Evolutionary conservation across 1,140 invertebrate species (phyloP).

Genomic region (Hetaerina americana): DNA sequence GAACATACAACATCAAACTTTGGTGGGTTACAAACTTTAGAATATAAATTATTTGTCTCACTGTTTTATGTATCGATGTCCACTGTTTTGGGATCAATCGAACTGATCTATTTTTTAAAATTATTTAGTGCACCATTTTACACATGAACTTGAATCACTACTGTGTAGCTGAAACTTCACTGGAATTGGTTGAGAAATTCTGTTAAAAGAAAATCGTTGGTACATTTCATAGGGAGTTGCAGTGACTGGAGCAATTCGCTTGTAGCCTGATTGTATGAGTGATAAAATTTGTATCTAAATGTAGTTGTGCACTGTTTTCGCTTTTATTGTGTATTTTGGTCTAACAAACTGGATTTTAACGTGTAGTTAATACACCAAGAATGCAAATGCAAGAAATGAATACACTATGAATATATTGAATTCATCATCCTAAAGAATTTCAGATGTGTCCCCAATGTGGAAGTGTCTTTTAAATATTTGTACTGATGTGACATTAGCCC

Average conservation of each 20-base stretch:
- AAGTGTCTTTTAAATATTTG: not conserved
- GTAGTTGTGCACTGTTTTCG: not conserved
- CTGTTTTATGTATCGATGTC: not conserved
- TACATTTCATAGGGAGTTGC: not conserved
- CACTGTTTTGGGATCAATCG: not conserved
- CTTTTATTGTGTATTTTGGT: too few relatives aligned
- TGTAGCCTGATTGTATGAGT: not conserved
- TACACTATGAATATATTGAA: not conserved
- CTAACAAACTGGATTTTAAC: too few relatives aligned
- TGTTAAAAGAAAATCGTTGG: not conserved
- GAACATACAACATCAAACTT: not conserved
- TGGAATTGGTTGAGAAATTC: not conserved
- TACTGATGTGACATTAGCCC: not conserved
- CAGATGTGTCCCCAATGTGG: not conserved
- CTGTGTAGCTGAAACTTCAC: too few relatives aligned
- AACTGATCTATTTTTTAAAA: not conserved
- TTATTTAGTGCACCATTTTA: not conserved
- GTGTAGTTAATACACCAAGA: too few relatives aligned
- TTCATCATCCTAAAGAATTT: too few relatives aligned
- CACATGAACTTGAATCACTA: not conserved
- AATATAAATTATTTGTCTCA: not conserved
- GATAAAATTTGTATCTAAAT: not conserved
- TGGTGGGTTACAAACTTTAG: not conserved
- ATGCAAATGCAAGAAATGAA: not conserved
- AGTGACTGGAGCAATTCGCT: not conserved